phyloP scores from a whole-genome alignment of 2,797 vertebrate species.

The Notolepis coatsorum region DNA sequence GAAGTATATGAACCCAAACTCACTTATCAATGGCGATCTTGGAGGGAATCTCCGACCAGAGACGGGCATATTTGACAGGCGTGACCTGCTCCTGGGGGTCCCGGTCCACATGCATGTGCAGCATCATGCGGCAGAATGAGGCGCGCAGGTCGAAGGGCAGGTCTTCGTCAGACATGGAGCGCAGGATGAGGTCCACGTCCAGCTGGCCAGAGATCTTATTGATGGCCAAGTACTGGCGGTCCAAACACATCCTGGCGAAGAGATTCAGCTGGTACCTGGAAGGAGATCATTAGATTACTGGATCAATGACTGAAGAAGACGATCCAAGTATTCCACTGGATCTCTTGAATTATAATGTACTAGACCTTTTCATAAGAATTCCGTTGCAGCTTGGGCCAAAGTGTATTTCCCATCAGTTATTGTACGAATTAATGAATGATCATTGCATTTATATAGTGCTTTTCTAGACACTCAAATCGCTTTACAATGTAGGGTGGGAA shows the following conservation, averaged over 20 bases:
- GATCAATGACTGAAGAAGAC: not conserved
- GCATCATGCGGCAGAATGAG: constrained; percentile 98
- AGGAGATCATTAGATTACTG: constrained; percentile 3
- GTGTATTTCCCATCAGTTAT: too few relatives aligned
- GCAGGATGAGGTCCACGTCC: constrained; percentile 96
- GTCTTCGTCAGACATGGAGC: constrained; percentile 98
- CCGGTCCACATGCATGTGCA: constrained; percentile 98
- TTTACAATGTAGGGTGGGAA: too few relatives aligned
- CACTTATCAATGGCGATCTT: constrained; percentile 97
- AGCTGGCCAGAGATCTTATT: constrained; percentile 98
- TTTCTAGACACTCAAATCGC: too few relatives aligned
- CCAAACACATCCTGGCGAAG: constrained; percentile 98
- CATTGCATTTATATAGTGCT: too few relatives aligned
- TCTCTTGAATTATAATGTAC: not conserved
- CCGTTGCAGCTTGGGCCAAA: too few relatives aligned
- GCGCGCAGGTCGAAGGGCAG: constrained; percentile 94
- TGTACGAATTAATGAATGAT: too few relatives aligned
- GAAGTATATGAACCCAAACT: constrained; percentile 63
- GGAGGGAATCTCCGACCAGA: constrained; percentile 98
- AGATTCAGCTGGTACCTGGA: constrained; percentile 95
- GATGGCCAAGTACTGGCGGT: constrained; percentile 97
- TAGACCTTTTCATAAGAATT: too few relatives aligned
- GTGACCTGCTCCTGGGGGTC: constrained; percentile 99
- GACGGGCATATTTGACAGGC: constrained; percentile 94
- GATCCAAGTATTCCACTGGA: too few relatives aligned